Base-by-base conservation (phyloP, 2,113 vertebrate genomes). In the Irena cyanogastra region DNA sequence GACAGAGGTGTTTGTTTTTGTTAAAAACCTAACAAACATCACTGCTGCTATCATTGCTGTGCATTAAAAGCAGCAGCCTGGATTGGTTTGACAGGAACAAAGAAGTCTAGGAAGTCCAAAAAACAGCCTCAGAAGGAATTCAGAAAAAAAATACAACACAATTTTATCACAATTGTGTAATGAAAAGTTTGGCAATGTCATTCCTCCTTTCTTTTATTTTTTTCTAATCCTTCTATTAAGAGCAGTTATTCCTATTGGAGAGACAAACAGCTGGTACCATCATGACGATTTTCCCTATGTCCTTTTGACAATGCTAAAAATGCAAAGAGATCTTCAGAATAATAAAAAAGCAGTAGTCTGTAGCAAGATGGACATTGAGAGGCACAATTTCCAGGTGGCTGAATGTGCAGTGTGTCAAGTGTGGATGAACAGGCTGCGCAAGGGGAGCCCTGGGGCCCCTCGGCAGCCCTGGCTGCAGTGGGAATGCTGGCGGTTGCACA, bases 1-100 rank as follows among this genome's bases (percentile, higher is more conserved):
- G 77, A 13, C 52, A 87, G 87, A 89, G 28, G 31, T 89, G 59
- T 49, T 69, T 88, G 39, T 4, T 94, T 95, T 87, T 61, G 13
- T 83, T 77, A 77, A 90, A 85, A 91, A n/a, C 7, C 3, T 66
- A 53, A 42, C 20, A 81, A 81, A 57, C 39, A 50, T 72, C n/a
- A 49, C 17, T 68, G 18, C 22, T 45, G 13, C n/a, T 75, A 15
- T 54, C 35, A 45, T 75, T 49, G 16, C 13, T 41, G 27, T 3
- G 1, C 53, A 69, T 57, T 72, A 80, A 57, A 83, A 76, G 20
- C 68, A 68, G 24, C 21, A 61, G 21, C 13, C n/a, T 13, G 2
- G 26, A 24, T 72, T 61, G 63, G 45, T 59, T 81, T 86, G 61
- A 14, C 30, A 63, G 47, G 28, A 71, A 49, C 10, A 54, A 74